Conservation (phyloP, 2,797 vertebrate genomes). For the Anguilla marmorata region DNA sequence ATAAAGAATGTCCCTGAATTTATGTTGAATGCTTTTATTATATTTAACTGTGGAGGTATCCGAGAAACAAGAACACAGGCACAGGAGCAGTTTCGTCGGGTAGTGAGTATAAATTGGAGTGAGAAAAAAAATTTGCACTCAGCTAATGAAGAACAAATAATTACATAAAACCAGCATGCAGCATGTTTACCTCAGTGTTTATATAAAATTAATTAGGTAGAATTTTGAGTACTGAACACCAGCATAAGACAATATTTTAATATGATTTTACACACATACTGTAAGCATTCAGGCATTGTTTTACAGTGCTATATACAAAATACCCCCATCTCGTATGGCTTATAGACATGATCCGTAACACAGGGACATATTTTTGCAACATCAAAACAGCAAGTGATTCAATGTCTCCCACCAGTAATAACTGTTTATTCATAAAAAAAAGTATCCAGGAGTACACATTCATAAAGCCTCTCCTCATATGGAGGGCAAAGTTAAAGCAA, state of each 20-base stretch:
- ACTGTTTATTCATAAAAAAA: not conserved
- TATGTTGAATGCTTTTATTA: not conserved
- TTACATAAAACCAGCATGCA: not conserved
- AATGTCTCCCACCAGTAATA: not conserved
- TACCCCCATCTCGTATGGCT: not conserved
- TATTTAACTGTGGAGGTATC: not conserved
- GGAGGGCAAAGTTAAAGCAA: conserved; percentile 10
- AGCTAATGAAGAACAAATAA: not conserved
- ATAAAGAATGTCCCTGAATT: not conserved
- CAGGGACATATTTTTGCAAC: not conserved
- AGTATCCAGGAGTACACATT: not conserved
- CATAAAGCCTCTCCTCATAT: not conserved
- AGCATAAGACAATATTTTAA: not conserved
- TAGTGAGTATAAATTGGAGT: not conserved
- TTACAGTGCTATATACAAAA: not conserved
- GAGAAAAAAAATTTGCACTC: not conserved
- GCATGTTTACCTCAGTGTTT: not conserved
- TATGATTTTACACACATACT: not conserved
- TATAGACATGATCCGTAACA: not conserved
- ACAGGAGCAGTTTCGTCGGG: not conserved
- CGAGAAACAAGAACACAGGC: not conserved
- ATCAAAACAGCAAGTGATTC: not conserved
- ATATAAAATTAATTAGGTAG: not conserved
- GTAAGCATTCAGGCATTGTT: not conserved
- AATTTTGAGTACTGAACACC: not conserved